phyloP scores from a whole-genome alignment of 2,113 vertebrate genomes.

The Condylura cristata region DNA sequence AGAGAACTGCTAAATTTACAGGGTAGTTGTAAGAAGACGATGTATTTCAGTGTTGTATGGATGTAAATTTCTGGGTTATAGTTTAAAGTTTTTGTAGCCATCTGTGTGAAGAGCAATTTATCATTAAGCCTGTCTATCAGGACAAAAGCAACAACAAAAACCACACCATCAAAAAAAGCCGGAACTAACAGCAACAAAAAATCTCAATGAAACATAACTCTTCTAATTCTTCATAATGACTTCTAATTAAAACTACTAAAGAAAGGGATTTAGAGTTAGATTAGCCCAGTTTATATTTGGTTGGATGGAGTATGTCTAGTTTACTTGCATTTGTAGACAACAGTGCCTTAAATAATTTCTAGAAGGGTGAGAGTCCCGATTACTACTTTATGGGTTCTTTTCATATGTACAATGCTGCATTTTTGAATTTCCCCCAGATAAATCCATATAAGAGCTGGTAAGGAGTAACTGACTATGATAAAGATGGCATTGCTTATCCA shows the following conservation, averaged over 20 bases:
- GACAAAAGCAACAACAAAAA: too few relatives aligned
- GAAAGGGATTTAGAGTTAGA: not conserved
- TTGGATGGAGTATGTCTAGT: not conserved
- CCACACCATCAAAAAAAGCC: too few relatives aligned
- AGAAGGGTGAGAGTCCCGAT: not conserved
- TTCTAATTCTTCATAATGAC: not conserved
- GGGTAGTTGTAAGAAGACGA: constrained; percentile 22
- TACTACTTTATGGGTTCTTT: not conserved
- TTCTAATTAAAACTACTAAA: not conserved
- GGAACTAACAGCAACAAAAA: not conserved
- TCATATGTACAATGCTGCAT: not conserved
- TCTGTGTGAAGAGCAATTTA: constrained; percentile 13
- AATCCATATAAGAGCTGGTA: not conserved
- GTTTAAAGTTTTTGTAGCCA: not conserved
- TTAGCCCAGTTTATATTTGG: not conserved
- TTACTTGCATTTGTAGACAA: not conserved
- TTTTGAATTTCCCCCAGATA: not conserved
- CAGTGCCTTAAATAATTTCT: not conserved
- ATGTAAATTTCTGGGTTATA: not conserved
- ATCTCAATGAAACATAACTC: not conserved
- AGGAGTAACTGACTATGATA: not conserved
- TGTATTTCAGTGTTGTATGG: not conserved
- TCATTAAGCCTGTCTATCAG: constrained; percentile 43
- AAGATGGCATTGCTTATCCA: not conserved
- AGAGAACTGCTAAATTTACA: constrained; percentile 7